Evolutionary conservation across 1,140 invertebrate genomes (phyloP), one percentile per base, ranked within the genome.

Genomic region (Daktulosphaira vitifoliae): DNA sequence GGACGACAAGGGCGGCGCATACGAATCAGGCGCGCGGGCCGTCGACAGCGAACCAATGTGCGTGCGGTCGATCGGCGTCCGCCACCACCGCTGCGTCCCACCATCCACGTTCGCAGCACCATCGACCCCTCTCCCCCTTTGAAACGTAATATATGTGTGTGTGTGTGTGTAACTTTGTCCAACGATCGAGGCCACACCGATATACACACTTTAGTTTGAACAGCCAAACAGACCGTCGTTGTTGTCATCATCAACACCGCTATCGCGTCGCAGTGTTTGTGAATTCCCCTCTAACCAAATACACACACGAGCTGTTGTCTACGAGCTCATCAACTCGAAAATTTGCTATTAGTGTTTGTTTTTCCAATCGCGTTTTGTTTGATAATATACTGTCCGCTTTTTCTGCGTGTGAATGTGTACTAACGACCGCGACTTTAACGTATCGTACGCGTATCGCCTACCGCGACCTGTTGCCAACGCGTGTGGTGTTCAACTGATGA

Each of bases 351-450:
- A 33, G 29, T 33, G 29, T 33, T 33, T 33, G 29, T 33, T 33
- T 33, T 33, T 33, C 11, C 29, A 33, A 33, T 33, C 29, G 29
- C 20, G 33, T 22, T 13, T 11, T 68, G 68, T 70, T 70, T 71
- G 70, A 69, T 71, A 68, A 68, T 68, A 51, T 66, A 67, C 69
- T 67, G 64, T 68, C 16, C 4, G 38, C 22, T 33, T 33, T 33
- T 33, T 33, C 29, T 11, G 29, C 11, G 29, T 22, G 59, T 54
- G 62, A 29, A 4, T 15, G 29, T 46, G 26, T 51, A 26, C 38
- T 25, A 48, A 3, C 29, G 56, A 29, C 29, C 23, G 20, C 22
- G 33, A 29, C 15, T 16, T 50, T 23, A 48, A 5, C 29, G 29
- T n/a, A n/a, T n/a, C n/a, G n/a, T n/a, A n/a, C n/a, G n/a, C n/a